phyloP scores from a whole-genome alignment of 1,140 invertebrate genomes.

The Batillaria attramentaria region DNA sequence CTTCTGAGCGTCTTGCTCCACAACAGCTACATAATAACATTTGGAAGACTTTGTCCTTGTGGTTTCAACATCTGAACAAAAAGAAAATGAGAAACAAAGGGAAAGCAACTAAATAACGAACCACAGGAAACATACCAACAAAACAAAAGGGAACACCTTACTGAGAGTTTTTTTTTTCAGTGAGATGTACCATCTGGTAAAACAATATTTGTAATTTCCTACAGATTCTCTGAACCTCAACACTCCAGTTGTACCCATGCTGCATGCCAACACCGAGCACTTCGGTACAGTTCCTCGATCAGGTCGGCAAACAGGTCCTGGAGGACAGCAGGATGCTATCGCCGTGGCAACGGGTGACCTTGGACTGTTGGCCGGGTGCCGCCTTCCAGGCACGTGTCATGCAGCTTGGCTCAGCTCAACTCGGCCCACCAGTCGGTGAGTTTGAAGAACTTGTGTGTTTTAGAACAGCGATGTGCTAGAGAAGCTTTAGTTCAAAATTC shows the following conservation, averaged over 20 bases:
- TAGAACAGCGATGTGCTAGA: too few relatives aligned
- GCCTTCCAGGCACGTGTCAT: conserved; percentile 68
- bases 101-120: too few relatives aligned
- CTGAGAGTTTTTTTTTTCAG: too few relatives aligned
- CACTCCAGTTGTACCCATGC: conserved; percentile 60
- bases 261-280: conserved; percentile 44
- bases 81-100: too few relatives aligned
- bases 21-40: background rate
- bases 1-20: too few relatives aligned
- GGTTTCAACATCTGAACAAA: background rate
- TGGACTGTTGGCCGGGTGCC: conserved; percentile 63
- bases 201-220: background rate
- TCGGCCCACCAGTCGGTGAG: conserved; percentile 65
- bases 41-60: background rate
- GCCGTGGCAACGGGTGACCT: conserved; percentile 67
- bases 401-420: conserved; percentile 67
- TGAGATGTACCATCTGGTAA: background rate
- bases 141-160: too few relatives aligned
- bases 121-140: too few relatives aligned
- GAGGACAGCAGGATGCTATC: conserved; percentile 68
- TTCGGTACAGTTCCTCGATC: conserved; percentile 42
- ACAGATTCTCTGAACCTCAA: conserved; percentile 66
- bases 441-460: too few relatives aligned
- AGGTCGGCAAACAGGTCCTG: conserved; percentile 50
- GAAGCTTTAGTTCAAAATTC: too few relatives aligned